These are phyloP conservation scores for Henricia sp. DNA, from an alignment of 53 echinoderm and acorn worm species.

Conservation along the genomic window DNA sequence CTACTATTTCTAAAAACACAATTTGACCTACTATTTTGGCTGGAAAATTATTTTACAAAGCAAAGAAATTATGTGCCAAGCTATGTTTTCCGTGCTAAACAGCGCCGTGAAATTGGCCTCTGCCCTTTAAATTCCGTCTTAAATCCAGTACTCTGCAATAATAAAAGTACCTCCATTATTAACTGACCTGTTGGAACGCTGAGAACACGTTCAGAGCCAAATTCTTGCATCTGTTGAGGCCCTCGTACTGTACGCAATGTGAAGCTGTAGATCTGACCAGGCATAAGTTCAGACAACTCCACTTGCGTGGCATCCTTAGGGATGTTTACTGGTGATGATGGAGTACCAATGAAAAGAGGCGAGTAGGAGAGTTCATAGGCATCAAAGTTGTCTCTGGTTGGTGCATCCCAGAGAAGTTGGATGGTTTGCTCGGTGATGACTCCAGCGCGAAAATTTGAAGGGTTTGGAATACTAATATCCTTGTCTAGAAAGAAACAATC, in stretches of 20 bases:
- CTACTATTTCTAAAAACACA: too few species aligned
- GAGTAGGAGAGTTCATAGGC: slow-evolving; percentile 49
- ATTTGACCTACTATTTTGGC: too few species aligned
- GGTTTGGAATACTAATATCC: slow-evolving; percentile 40
- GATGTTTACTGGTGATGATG: slow-evolving; percentile 52
- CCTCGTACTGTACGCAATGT: slow-evolving; percentile 33
- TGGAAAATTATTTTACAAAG: too few species aligned
- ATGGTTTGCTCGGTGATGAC: slow-evolving; percentile 8
- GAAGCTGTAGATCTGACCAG: slow-evolving; percentile 37
- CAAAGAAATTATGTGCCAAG: too few species aligned
- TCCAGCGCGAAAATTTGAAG: background rate
- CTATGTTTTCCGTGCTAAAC: too few species aligned
- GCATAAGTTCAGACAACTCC: slow-evolving; percentile 33
- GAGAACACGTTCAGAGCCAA: background rate
- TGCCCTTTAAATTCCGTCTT: too few species aligned
- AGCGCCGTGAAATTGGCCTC: too few species aligned
- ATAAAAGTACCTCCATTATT: too few species aligned
- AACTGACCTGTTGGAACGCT: background rate
- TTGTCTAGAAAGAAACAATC: too few species aligned
- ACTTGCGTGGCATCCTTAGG: slow-evolving; percentile 13
- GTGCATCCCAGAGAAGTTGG: slow-evolving; percentile 18
- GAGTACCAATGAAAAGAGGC: slow-evolving; percentile 28
- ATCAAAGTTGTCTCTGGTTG: slow-evolving; percentile 46
- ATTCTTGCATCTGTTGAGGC: background rate
- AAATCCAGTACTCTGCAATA: too few species aligned